phyloP scores from a whole-genome alignment of 2,113 vertebrate genomes.

The Dasypus novemcinctus region DNA sequence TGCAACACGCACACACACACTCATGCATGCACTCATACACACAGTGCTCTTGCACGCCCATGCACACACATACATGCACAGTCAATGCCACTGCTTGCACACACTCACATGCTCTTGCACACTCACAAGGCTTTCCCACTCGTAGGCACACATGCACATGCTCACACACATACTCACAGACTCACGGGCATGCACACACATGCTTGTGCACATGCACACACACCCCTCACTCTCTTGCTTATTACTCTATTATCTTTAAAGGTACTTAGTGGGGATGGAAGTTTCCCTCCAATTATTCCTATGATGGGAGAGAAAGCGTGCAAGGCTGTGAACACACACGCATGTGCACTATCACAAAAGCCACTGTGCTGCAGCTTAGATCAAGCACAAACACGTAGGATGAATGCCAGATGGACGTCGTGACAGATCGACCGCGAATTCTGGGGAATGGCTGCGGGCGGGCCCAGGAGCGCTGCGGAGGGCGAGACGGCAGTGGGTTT shows the following conservation, averaged over 20 bases:
- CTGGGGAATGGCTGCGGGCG: not conserved
- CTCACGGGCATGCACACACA: not conserved
- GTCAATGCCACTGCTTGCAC: too few species aligned
- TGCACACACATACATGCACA: not conserved
- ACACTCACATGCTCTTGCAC: too few species aligned
- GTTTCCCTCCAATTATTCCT: not conserved
- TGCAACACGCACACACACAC: too few species aligned
- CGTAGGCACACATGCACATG: not conserved
- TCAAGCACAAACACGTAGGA: not conserved
- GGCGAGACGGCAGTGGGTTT: not conserved
- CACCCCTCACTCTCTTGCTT: rapidly evolving
- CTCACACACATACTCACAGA: not conserved
- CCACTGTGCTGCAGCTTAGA: not conserved
- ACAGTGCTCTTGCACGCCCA: too few species aligned
- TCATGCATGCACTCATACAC: too few species aligned
- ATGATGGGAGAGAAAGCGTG: not conserved
- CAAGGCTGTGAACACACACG: too few species aligned
- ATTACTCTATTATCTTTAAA: not conserved
- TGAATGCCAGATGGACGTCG: not conserved
- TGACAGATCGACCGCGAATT: not conserved
- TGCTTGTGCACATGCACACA: not conserved
- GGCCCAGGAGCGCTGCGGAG: not conserved
- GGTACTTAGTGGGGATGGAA: not conserved
- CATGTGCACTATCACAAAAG: not conserved
- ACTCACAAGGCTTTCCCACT: too few species aligned